These are phyloP conservation scores for Istiophorus platypterus DNA, from an alignment of 2,113 vertebrate genomes.

Conservation along the genomic window DNA sequence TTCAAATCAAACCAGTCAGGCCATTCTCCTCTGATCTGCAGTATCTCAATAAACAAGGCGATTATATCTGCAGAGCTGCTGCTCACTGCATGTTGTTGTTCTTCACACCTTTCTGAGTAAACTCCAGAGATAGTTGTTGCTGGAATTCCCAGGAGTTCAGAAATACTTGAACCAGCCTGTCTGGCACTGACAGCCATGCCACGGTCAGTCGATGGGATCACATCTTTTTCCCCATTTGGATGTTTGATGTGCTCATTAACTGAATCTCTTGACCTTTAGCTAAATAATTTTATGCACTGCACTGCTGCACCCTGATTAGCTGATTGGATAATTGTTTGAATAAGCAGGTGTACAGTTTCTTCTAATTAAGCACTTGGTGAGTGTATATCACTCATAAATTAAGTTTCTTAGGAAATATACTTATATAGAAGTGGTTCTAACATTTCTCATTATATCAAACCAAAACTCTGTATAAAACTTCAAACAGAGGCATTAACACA, in stretches of 20 bases:
- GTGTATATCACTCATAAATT: not conserved
- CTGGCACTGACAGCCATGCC: too few species aligned
- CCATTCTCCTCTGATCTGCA: not conserved
- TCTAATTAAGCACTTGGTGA: not conserved
- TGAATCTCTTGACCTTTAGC: not conserved
- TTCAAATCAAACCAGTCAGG: not conserved
- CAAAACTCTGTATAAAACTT: slow-evolving; percentile 14
- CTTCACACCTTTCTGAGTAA: too few species aligned
- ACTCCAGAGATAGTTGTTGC: too few species aligned
- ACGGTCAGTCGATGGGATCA: not conserved
- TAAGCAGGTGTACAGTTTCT: not conserved
- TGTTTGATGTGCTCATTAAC: not conserved
- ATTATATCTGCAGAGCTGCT: too few species aligned
- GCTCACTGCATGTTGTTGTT: too few species aligned
- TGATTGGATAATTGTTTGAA: not conserved
- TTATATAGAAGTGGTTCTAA: not conserved
- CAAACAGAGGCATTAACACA: slow-evolving; percentile 2
- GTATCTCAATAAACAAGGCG: too few species aligned
- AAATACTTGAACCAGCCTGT: too few species aligned
- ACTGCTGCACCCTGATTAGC: not conserved
- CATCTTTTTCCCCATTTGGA: not conserved
- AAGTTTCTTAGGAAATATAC: not conserved
- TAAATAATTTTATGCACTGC: not conserved
- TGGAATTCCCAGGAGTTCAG: too few species aligned
- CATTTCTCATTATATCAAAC: not conserved